Conservation (phyloP, 2,888 invertebrate species). For the Timandra comae region DNA sequence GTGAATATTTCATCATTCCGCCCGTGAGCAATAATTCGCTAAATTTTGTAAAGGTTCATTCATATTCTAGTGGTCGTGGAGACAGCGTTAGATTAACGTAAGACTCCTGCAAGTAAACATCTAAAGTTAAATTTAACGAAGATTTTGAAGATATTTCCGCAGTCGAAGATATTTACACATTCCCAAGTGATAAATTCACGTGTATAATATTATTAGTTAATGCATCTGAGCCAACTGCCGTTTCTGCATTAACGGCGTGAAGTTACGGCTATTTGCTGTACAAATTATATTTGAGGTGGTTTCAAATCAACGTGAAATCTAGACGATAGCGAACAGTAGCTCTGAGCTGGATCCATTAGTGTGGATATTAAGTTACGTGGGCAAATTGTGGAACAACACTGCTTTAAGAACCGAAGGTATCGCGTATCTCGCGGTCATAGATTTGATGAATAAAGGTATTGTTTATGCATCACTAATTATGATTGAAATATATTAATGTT, state of each 20-base stretch:
- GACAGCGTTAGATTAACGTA: too few relatives aligned
- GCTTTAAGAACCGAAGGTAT: conserved; percentile 46
- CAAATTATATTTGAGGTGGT: conserved; percentile 18
- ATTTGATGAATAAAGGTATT: conserved; percentile 35
- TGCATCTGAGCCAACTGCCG: conserved; percentile 10
- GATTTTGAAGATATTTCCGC: too few relatives aligned
- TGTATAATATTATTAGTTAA: conserved; percentile 9
- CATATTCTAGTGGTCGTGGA: too few relatives aligned
- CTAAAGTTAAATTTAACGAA: too few relatives aligned
- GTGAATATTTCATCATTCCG: too few relatives aligned
- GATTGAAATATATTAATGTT: too few relatives aligned
- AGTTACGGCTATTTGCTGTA: conserved; percentile 17
- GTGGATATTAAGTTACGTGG: conserved; percentile 49
- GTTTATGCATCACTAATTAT: too few relatives aligned
- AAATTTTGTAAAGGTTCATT: too few relatives aligned
- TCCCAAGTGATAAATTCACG: too few relatives aligned
- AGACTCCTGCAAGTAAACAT: too few relatives aligned
- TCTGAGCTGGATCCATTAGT: conserved; percentile 52
- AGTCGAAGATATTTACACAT: too few relatives aligned
- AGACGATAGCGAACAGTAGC: conserved; percentile 21
- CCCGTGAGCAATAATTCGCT: too few relatives aligned
- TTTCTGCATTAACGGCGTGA: conserved; percentile 8
- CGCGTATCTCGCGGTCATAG: conserved; percentile 34
- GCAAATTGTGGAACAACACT: conserved; percentile 66
- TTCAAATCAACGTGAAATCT: conserved; percentile 20